These are phyloP conservation scores for Colius striatus DNA, from an alignment of 2,113 vertebrate genomes.

Conservation along the genomic window DNA sequence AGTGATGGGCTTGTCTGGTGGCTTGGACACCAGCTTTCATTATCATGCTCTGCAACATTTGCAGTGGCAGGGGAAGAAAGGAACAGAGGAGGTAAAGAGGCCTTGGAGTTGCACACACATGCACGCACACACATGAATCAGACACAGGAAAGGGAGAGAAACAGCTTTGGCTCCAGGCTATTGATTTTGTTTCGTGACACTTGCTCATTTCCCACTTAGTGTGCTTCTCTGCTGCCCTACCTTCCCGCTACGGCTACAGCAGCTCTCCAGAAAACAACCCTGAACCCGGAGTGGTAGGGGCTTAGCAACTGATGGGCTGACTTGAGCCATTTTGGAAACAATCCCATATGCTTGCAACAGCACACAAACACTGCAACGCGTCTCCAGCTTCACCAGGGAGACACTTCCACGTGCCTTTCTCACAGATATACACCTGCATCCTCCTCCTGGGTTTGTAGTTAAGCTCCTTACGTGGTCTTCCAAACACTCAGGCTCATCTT, in stretches of 20 bases:
- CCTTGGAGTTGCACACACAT: neutral
- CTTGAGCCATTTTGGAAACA: neutral
- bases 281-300: neutral
- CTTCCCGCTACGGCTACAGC: neutral
- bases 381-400: neutral
- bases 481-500: neutral
- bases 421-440: rapidly evolving
- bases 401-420: neutral
- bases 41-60: neutral
- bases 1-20: slow-evolving; percentile 50
- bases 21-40: slow-evolving; percentile 54
- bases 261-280: neutral
- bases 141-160: slow-evolving; percentile 15
- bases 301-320: neutral
- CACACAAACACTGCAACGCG: rapidly evolving
- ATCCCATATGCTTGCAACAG: neutral
- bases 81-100: neutral
- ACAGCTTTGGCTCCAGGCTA: slow-evolving; percentile 19
- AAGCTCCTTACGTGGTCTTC: neutral
- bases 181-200: neutral
- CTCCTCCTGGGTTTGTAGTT: rapidly evolving
- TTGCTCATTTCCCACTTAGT: neutral
- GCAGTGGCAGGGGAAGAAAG: neutral
- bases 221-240: neutral
- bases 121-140: neutral